Evolutionary conservation across 2,113 vertebrate genomes (phyloP), one percentile per base, ranked within the genome.

Genomic region (Seriola dumerili): DNA sequence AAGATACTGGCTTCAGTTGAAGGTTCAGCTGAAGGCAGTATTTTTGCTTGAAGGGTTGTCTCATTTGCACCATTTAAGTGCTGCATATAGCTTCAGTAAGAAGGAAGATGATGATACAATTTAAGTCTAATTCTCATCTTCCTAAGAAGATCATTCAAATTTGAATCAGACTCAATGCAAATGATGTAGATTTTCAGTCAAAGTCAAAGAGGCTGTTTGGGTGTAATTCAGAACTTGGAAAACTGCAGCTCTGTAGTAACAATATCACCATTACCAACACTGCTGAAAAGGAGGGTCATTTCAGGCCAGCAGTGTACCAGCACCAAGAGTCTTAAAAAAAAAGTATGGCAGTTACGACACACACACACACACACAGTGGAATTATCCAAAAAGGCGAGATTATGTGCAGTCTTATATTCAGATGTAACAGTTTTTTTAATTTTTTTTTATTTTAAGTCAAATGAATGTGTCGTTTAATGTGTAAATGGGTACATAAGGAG

Each of bases 31-130:
- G 10, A 52, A 64, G 23, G 2, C 13, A 58, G 4, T 25, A 55
- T 55, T 11, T 29, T 23, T 58, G 23, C 14, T 29, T 58, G 13
- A 40, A 40, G 5, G 12, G 36, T 21, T 48, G 61, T 19, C 55
- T 62, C 0, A 29, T 74, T 78, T 67, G 42, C 25, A 48, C 25
- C 59, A 54, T 69, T 74, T 40, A 55, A 44, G 46, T 34, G 52
- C 14, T 61, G 65, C 38, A 40, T 36, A 36, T 36, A 36, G 46
- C 54, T 63, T 63, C 10, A 62, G 50, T 42, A 50, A 57, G 29
- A 57, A 66, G 9, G 12, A 36, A 44, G 44, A 4, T 21, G 8
- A 46, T 32, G 16, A 32, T 54, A 57, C 46, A 68, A 10, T 58
- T 66, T 11, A 5, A 67, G 34, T 72, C 4, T 23, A 25, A 54